These are phyloP conservation scores for Trissolcus brochymenae DNA, from an alignment of 2,888 invertebrate genomes.

Conservation along the genomic window DNA sequence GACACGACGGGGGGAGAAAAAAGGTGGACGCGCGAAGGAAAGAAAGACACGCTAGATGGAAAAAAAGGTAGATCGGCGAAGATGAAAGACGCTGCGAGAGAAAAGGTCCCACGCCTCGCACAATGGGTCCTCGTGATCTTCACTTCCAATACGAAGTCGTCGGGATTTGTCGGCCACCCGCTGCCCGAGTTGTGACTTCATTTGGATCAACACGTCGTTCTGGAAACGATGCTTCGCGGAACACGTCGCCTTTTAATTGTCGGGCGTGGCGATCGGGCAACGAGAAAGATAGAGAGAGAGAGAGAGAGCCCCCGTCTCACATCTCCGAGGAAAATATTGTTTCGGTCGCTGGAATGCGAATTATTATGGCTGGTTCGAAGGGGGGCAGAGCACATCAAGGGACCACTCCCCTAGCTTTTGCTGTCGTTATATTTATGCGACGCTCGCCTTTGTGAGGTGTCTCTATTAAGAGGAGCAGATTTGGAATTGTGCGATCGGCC, in stretches of 20 bases:
- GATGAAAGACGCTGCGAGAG: conserved; percentile 73
- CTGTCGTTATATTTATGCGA: conserved; percentile 34
- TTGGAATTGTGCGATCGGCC: conserved; percentile 11
- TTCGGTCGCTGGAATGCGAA: conserved; percentile 35
- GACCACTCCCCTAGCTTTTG: conserved; percentile 5
- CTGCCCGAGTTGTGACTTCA: conserved; percentile 75
- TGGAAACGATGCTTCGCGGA: conserved; percentile 52
- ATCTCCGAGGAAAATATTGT: conserved; percentile 40
- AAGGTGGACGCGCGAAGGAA: conserved; percentile 60
- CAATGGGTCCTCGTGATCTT: conserved; percentile 72
- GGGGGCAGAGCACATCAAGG: conserved; percentile 22
- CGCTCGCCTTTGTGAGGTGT: conserved; percentile 34
- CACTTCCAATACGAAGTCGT: conserved; percentile 60
- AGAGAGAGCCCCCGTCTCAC: too few species aligned
- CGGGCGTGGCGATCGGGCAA: conserved; percentile 28
- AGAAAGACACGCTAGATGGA: conserved; percentile 53
- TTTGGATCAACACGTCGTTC: conserved; percentile 61
- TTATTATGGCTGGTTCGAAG: conserved; percentile 26
- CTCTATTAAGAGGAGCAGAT: conserved; percentile 47
- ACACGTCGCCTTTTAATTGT: conserved; percentile 43
- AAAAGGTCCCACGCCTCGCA: conserved; percentile 73
- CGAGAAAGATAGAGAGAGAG: too few species aligned
- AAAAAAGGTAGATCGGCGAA: conserved; percentile 63
- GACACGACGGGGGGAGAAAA: conserved; percentile 5
- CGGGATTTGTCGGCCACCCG: conserved; percentile 72